Conservation (phyloP, 2,888 invertebrate genomes). For the Rhimphoctona megacephalus region DNA sequence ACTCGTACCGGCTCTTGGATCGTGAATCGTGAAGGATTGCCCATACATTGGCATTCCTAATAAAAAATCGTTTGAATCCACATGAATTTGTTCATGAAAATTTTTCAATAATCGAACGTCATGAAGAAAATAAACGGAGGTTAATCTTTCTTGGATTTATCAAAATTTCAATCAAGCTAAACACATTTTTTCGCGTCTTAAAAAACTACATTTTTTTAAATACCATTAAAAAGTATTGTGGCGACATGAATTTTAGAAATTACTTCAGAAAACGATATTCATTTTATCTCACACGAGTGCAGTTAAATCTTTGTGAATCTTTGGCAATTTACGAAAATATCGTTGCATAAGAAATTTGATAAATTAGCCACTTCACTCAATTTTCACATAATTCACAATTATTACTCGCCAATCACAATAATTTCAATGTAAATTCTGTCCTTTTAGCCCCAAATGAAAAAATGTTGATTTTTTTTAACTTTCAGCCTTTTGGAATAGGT, state of each 20-base stretch:
- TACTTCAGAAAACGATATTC: too few relatives aligned
- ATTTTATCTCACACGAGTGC: too few relatives aligned
- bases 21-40: constrained; percentile 90
- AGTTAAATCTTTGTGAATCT: too few relatives aligned
- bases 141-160: too few relatives aligned
- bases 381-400: too few relatives aligned
- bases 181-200: neutral
- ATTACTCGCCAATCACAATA: too few relatives aligned
- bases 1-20: constrained; percentile 84
- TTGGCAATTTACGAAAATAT: too few relatives aligned
- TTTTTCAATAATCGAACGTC: neutral
- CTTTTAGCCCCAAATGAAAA: too few relatives aligned
- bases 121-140: too few relatives aligned
- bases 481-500: neutral
- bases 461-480: neutral
- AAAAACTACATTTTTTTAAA: neutral
- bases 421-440: neutral
- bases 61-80: constrained; percentile 6
- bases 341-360: too few relatives aligned
- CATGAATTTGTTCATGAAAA: neutral
- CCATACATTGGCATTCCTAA: constrained; percentile 93
- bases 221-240: neutral
- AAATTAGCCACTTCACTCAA: too few relatives aligned
- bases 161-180: neutral
- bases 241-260: neutral